Conservation (phyloP, 2,797 vertebrate genomes). For the Acestrorhynchus altus region DNA sequence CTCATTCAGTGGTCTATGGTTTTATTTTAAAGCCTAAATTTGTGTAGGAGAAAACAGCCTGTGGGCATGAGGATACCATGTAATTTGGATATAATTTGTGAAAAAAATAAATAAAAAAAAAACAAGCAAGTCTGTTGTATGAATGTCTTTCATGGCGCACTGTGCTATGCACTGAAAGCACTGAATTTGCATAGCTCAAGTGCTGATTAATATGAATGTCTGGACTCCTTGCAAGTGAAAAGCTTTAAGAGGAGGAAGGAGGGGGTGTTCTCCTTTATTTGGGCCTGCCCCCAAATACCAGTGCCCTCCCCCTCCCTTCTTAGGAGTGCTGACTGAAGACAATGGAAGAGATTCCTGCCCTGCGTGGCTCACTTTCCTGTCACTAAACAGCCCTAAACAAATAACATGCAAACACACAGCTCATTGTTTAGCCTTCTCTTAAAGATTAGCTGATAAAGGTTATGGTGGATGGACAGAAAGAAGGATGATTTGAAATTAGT, state of each 20-base stretch:
- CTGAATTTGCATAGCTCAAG: conserved; percentile 51
- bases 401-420: conserved; percentile 44
- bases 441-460: conserved; percentile 27
- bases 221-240: conserved; percentile 57
- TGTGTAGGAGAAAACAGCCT: conserved; percentile 14
- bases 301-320: conserved; percentile 9
- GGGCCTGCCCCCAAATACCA: conserved; percentile 44
- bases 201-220: conserved; percentile 55
- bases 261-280: conserved; percentile 18
- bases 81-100: conserved; percentile 69
- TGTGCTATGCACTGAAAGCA: neutral
- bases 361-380: conserved; percentile 59
- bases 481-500: neutral
- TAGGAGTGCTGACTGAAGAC: conserved; percentile 41
- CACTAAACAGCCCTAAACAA: conserved; percentile 56
- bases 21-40: conserved; percentile 70
- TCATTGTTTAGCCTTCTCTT: neutral
- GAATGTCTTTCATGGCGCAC: conserved; percentile 17
- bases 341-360: conserved; percentile 59
- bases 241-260: conserved; percentile 8
- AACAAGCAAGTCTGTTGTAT: conserved; percentile 36
- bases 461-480: neutral
- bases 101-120: conserved; percentile 64
- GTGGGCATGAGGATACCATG: conserved; percentile 1
- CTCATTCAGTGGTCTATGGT: conserved; percentile 56